Conservation (phyloP, 2,888 invertebrate species). For the Vesta saturnalis region DNA sequence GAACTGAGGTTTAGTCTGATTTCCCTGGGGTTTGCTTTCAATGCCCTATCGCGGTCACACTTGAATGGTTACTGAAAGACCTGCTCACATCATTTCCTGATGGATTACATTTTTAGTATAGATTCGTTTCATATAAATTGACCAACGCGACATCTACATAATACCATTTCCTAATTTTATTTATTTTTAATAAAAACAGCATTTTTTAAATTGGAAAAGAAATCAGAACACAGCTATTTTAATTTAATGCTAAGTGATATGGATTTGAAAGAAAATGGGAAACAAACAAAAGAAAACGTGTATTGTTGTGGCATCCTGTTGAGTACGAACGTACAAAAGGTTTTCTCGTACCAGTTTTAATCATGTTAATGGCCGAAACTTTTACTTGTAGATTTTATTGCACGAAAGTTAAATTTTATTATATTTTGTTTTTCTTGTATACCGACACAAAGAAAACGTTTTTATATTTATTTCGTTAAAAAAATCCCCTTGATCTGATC, state of each 20-base stretch:
- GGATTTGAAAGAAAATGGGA: slow-evolving; percentile 31
- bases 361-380: slow-evolving; percentile 54
- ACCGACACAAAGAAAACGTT: slow-evolving; percentile 2
- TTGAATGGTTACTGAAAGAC: slow-evolving; percentile 61
- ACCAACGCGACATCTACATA: slow-evolving; percentile 24
- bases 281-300: slow-evolving; percentile 48
- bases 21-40: slow-evolving; percentile 59
- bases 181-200: neutral
- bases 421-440: neutral
- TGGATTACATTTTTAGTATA: slow-evolving; percentile 47
- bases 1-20: slow-evolving; percentile 57
- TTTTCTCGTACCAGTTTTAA: slow-evolving; percentile 56
- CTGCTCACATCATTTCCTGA: slow-evolving; percentile 60
- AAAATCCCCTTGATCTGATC: slow-evolving; percentile 43
- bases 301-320: slow-evolving; percentile 54
- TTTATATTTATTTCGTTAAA: slow-evolving; percentile 22
- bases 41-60: slow-evolving; percentile 62
- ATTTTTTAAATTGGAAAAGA: neutral
- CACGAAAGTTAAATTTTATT: slow-evolving; percentile 1
- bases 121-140: slow-evolving; percentile 32
- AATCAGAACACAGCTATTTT: slow-evolving; percentile 28
- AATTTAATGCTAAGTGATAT: slow-evolving; percentile 39
- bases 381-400: slow-evolving; percentile 21
- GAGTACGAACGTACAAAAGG: slow-evolving; percentile 49
- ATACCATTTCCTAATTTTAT: too few relatives aligned